These are phyloP conservation scores for Semicossyphus pulcher DNA, from an alignment of 2,113 vertebrate species.

Conservation along the genomic window DNA sequence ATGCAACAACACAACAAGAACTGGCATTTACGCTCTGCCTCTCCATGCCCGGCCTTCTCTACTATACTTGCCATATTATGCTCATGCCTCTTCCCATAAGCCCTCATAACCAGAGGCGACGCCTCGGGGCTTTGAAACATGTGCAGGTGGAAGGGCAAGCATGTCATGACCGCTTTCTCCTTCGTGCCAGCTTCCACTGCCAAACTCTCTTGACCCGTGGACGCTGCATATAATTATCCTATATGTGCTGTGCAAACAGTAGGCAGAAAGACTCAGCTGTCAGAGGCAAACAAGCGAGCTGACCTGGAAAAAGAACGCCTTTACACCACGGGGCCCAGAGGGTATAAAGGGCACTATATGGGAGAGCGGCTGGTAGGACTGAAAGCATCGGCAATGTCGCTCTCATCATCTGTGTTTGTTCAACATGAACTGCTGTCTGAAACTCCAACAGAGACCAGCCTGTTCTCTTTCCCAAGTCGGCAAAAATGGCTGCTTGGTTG, in stretches of 20 bases:
- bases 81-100: conserved; percentile 34
- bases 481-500: too few relatives aligned
- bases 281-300: conserved; percentile 64
- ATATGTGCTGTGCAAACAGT: conserved; percentile 51
- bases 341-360: conserved; percentile 52
- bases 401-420: conserved; percentile 30
- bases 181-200: conserved; percentile 44
- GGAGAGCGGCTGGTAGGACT: conserved; percentile 15
- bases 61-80: conserved; percentile 20
- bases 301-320: conserved; percentile 80
- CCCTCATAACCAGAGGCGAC: conserved; percentile 9
- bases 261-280: conserved; percentile 67
- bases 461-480: too few relatives aligned
- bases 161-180: conserved; percentile 50
- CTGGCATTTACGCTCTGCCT: conserved; percentile 28
- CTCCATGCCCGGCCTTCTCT: conserved; percentile 10
- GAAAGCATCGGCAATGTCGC: conserved; percentile 16
- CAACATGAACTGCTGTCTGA: conserved; percentile 23
- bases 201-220: conserved; percentile 49
- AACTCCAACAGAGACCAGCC: neutral
- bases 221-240: conserved; percentile 61
- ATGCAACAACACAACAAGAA: conserved; percentile 20
- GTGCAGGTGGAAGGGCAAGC: conserved; percentile 35
- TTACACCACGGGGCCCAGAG: conserved; percentile 38
- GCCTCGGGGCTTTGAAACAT: conserved; percentile 34